Evolutionary conservation across 2,797 vertebrate genomes (phyloP).

Genomic region (Salmo trutta): DNA sequence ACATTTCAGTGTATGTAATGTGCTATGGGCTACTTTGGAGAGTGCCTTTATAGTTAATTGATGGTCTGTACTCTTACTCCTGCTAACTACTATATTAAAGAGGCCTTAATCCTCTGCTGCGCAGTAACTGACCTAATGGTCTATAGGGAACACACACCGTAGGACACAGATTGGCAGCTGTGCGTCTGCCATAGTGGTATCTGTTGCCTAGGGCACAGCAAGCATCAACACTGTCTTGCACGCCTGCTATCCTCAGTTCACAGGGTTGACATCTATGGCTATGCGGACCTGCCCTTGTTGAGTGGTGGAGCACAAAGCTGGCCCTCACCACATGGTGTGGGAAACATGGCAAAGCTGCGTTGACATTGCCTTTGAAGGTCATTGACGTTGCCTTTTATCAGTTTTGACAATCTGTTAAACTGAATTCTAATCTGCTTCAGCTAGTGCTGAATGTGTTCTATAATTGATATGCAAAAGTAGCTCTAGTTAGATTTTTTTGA

Average conservation of each 20-base stretch:
- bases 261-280: slow-evolving; percentile 15
- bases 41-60: too few relatives aligned
- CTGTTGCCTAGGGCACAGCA: too few relatives aligned
- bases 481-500: neutral
- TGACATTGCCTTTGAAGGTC: slow-evolving; percentile 24
- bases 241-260: slow-evolving; percentile 10
- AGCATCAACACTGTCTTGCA: too few relatives aligned
- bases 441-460: slow-evolving; percentile 33
- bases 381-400: neutral
- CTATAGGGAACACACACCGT: too few relatives aligned
- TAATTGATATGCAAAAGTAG: slow-evolving; percentile 30
- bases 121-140: too few relatives aligned
- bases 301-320: slow-evolving; percentile 39
- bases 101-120: too few relatives aligned
- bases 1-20: too few relatives aligned
- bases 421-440: slow-evolving; percentile 36
- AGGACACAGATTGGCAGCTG: too few relatives aligned
- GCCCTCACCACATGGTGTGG: neutral
- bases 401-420: slow-evolving; percentile 44
- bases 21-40: too few relatives aligned
- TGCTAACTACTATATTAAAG: too few relatives aligned
- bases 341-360: slow-evolving; percentile 29
- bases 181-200: too few relatives aligned
- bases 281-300: slow-evolving; percentile 32
- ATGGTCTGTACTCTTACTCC: too few relatives aligned